phyloP scores from a whole-genome alignment of 2,888 invertebrate species.

The Adelognathus sp. region DNA sequence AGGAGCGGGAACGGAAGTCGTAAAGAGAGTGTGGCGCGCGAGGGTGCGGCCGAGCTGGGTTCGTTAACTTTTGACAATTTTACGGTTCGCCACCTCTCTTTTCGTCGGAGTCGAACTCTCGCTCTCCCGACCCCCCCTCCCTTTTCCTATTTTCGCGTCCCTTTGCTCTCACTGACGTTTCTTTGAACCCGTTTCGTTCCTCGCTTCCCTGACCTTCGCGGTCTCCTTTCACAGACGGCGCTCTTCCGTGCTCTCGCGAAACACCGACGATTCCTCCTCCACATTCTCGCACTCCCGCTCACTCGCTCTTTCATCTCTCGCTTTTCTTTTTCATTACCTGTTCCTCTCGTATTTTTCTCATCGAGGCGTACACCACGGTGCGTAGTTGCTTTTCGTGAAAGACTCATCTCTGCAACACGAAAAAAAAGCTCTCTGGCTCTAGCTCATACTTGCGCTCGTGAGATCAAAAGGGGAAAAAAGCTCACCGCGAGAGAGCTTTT shows the following conservation, averaged over 20 bases:
- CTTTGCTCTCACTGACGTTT: slow-evolving; percentile 40
- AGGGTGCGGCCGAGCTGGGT: slow-evolving; percentile 53
- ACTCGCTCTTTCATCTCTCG: slow-evolving; percentile 30
- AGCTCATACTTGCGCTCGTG: slow-evolving; percentile 36
- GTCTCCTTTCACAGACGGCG: slow-evolving; percentile 25
- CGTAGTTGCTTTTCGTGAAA: slow-evolving; percentile 49
- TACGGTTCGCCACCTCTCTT: slow-evolving; percentile 58
- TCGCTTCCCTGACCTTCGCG: slow-evolving; percentile 10
- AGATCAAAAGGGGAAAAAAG: slow-evolving; percentile 59
- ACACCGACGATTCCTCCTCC: slow-evolving; percentile 13
- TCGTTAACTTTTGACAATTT: slow-evolving; percentile 65
- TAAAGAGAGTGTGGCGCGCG: slow-evolving; percentile 33
- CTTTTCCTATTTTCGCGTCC: slow-evolving; percentile 32
- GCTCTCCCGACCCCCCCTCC: too few relatives aligned
- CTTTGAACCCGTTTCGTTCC: slow-evolving; percentile 30
- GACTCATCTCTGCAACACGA: slow-evolving; percentile 32
- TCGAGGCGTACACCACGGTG: slow-evolving; percentile 26
- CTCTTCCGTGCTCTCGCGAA: slow-evolving; percentile 29
- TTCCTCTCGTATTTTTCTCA: slow-evolving; percentile 27
- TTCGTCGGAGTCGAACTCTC: slow-evolving; percentile 25
- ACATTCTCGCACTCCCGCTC: slow-evolving; percentile 19
- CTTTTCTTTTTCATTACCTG: slow-evolving; percentile 49
- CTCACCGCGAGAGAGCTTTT: slow-evolving; percentile 54
- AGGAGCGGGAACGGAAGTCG: slow-evolving; percentile 48
- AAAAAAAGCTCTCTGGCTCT: slow-evolving; percentile 52